Conservation (phyloP, 2,797 vertebrate species). For the Microctenopoma lineatum region DNA sequence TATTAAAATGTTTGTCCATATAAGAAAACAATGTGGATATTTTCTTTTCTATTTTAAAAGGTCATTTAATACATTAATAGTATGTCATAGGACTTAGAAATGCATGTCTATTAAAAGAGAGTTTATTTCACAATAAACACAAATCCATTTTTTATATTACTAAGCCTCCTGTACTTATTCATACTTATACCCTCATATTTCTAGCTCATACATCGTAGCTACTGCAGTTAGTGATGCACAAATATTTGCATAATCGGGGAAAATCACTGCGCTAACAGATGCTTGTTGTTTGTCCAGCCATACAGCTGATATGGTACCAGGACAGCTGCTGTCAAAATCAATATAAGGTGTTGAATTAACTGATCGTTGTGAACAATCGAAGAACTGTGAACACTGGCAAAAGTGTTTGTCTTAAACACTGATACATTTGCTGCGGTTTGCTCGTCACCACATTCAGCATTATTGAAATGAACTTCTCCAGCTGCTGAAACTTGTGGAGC, state of each 20-base stretch:
- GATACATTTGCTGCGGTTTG: conserved; percentile 3
- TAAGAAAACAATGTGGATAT: too few species aligned
- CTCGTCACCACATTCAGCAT: conserved; percentile 4
- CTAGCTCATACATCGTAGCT: not conserved
- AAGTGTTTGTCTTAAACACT: not conserved
- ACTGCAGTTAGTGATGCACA: not conserved
- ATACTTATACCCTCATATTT: too few species aligned
- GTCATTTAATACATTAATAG: too few species aligned
- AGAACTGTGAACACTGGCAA: not conserved
- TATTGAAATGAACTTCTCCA: conserved; percentile 14
- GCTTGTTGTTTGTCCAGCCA: conserved; percentile 24
- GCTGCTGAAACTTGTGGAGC: conserved; percentile 14
- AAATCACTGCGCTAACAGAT: conserved; percentile 8
- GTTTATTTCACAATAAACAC: too few species aligned
- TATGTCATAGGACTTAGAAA: too few species aligned
- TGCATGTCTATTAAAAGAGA: too few species aligned
- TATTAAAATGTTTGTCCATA: too few species aligned
- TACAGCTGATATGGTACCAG: not conserved
- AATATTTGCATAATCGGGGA: not conserved
- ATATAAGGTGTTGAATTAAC: not conserved
- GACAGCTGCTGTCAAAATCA: conserved; percentile 12
- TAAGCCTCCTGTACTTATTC: too few species aligned
- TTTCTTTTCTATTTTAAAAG: too few species aligned
- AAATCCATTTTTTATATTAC: too few species aligned
- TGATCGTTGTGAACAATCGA: not conserved